These are phyloP conservation scores for Bombus impatiens DNA, from an alignment of 1,140 invertebrate species.

Conservation along the genomic window DNA sequence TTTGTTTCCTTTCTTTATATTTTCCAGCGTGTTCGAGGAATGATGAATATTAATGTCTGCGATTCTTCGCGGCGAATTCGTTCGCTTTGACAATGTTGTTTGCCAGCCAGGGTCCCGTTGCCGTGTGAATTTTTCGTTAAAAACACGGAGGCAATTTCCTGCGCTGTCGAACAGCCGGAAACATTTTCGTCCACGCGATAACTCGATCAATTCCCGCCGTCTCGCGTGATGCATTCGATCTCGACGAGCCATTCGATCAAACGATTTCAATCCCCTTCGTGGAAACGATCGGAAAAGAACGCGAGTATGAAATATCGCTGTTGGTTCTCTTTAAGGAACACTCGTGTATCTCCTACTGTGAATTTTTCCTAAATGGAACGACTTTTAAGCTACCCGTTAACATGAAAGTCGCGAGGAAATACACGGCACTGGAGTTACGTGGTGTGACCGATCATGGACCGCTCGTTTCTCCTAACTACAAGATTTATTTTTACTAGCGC, in stretches of 20 bases:
- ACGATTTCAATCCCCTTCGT: not conserved
- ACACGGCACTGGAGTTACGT: not conserved
- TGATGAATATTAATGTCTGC: conserved; percentile 29
- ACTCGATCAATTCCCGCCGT: conserved; percentile 35
- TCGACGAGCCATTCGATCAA: conserved; percentile 3
- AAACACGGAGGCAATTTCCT: conserved; percentile 35
- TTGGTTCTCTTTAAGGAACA: not conserved
- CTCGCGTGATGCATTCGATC: conserved; percentile 16
- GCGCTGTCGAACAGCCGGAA: conserved; percentile 13
- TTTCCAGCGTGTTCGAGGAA: not conserved
- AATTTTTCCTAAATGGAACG: not conserved
- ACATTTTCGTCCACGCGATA: conserved; percentile 36
- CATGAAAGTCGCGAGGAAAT: not conserved
- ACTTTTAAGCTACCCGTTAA: not conserved
- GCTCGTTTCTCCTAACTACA: not conserved
- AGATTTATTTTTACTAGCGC: conserved; percentile 27
- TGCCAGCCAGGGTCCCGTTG: not conserved
- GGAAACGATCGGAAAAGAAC: not conserved
- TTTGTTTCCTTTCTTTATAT: not conserved
- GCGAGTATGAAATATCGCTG: not conserved
- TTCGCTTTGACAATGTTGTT: conserved; percentile 33
- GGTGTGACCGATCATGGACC: not conserved
- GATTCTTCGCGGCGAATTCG: conserved; percentile 15
- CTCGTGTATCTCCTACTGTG: not conserved
- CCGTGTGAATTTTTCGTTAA: conserved; percentile 23